A percentile compares a stretch with the other conserved stretches of the same genome.
These are phyloP conservation scores for Gymnarchus niloticus DNA, from an alignment of 2,113 vertebrate genomes.

Conservation along the genomic window DNA sequence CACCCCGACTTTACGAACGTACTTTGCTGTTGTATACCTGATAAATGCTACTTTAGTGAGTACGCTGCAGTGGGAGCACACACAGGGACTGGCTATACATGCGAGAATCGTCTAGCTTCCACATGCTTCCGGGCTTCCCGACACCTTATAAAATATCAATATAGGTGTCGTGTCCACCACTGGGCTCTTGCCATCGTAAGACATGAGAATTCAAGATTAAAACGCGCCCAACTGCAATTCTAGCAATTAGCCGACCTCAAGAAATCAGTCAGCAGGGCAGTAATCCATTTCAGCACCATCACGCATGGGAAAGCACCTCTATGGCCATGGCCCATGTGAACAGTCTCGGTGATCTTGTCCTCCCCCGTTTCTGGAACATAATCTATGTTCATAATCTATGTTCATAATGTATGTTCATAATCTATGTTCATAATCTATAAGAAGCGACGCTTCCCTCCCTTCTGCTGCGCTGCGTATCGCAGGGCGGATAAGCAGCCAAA, in stretches of 20 bases:
- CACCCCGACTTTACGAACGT: not conserved
- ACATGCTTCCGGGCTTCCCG: not conserved
- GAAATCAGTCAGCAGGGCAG: not conserved
- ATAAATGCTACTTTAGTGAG: not conserved
- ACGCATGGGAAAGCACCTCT: constrained; percentile 13
- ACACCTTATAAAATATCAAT: not conserved
- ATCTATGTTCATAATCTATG: not conserved
- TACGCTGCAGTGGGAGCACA: not conserved
- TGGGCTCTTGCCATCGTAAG: no score
- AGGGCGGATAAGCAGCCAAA: not conserved
- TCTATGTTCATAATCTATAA: not conserved
- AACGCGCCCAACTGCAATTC: not conserved
- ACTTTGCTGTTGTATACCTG: not conserved
- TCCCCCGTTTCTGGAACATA: not conserved
- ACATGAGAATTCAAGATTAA: not conserved
- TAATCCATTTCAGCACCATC: constrained; percentile 11
- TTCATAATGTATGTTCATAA: not conserved
- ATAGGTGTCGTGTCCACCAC: not conserved
- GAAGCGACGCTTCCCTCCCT: no score
- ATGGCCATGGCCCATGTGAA: not conserved
- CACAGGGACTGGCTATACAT: not conserved
- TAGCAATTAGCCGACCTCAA: not conserved
- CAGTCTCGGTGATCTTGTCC: not conserved
- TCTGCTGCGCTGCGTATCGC: not conserved
- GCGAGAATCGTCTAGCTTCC: not conserved